Evolutionary conservation across 2,113 vertebrate genomes (phyloP).

Genomic region (Triplophysa siluroides): DNA sequence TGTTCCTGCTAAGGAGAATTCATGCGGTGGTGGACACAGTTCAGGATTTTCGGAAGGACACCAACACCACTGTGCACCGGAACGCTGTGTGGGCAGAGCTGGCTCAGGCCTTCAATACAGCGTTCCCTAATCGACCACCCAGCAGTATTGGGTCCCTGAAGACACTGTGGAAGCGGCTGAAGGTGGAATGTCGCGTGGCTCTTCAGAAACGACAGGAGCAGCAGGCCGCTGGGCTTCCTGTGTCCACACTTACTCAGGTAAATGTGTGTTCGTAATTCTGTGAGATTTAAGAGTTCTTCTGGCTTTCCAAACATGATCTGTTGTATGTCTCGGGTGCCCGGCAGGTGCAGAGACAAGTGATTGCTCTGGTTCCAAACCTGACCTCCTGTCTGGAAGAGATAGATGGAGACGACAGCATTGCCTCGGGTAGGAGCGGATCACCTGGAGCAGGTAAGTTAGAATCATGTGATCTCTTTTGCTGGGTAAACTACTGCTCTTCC

Average conservation of each 20-base stretch:
- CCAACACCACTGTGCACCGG: slow-evolving; percentile 60
- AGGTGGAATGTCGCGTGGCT: slow-evolving; percentile 56
- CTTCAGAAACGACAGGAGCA: slow-evolving; percentile 57
- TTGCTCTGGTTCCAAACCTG: slow-evolving; percentile 55
- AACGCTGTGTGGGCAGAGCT: slow-evolving; percentile 61
- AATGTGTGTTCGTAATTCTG: neutral
- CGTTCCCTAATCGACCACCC: slow-evolving; percentile 59
- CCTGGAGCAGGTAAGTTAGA: slow-evolving; percentile 52
- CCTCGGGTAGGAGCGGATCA: slow-evolving; percentile 42
- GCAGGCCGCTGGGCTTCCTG: slow-evolving; percentile 50
- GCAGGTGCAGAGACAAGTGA: slow-evolving; percentile 59
- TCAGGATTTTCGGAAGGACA: slow-evolving; percentile 63
- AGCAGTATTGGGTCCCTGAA: slow-evolving; percentile 59
- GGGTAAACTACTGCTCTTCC: slow-evolving; percentile 13
- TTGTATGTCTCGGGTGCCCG: neutral
- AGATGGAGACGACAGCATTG: slow-evolving; percentile 52
- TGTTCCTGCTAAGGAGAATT: slow-evolving; percentile 59
- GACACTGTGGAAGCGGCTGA: slow-evolving; percentile 60
- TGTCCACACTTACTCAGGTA: slow-evolving; percentile 56
- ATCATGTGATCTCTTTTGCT: neutral
- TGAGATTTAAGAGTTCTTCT: neutral
- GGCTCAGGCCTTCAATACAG: slow-evolving; percentile 54
- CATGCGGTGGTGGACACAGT: slow-evolving; percentile 61
- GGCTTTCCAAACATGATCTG: neutral
- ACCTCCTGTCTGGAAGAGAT: slow-evolving; percentile 57